Percentiles rank a stretch among this genome's conserved stretches.
Evolutionary conservation across 2,888 invertebrate species (phyloP).

Genomic region (Schizotus pectinicornis): DNA sequence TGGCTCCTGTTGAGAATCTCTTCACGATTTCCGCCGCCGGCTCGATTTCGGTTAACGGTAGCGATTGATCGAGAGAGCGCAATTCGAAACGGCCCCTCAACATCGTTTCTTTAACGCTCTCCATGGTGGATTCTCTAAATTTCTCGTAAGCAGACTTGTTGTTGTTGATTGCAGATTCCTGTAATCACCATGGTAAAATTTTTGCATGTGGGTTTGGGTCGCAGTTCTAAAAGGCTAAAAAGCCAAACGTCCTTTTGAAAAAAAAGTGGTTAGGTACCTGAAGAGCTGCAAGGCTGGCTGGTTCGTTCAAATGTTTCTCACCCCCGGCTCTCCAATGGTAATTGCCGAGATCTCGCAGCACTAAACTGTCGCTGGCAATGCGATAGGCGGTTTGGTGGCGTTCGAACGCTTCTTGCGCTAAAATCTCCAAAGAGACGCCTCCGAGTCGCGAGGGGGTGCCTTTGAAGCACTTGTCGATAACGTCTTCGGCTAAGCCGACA

Average conservation of each 20-base stretch:
- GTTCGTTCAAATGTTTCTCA: conserved; percentile 98
- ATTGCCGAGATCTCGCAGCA: conserved; percentile 82
- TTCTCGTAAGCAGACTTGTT: conserved; percentile 83
- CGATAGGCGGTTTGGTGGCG: conserved; percentile 81
- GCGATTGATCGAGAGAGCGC: conserved; percentile 75
- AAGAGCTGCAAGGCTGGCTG: conserved; percentile 74
- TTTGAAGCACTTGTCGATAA: conserved; percentile 93
- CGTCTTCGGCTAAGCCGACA: conserved; percentile 90
- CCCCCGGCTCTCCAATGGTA: conserved; percentile 98
- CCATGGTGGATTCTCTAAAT: conserved; percentile 84
- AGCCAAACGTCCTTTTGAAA: too few relatives aligned
- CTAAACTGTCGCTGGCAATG: conserved; percentile 71
- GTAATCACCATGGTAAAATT: background rate
- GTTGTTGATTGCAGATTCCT: conserved; percentile 88
- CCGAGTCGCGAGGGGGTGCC: conserved; percentile 73
- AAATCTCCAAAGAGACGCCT: conserved; percentile 88
- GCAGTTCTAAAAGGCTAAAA: too few relatives aligned
- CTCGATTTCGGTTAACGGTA: conserved; percentile 89
- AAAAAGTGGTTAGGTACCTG: too few relatives aligned
- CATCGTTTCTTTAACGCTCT: conserved; percentile 85
- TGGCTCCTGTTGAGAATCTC: conserved; percentile 82
- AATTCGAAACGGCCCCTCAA: conserved; percentile 93
- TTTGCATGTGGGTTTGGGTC: too few relatives aligned
- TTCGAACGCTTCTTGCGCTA: conserved; percentile 85
- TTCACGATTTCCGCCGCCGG: conserved; percentile 94